Conservation (phyloP, 2,888 invertebrate species). For the Timandra comae region DNA sequence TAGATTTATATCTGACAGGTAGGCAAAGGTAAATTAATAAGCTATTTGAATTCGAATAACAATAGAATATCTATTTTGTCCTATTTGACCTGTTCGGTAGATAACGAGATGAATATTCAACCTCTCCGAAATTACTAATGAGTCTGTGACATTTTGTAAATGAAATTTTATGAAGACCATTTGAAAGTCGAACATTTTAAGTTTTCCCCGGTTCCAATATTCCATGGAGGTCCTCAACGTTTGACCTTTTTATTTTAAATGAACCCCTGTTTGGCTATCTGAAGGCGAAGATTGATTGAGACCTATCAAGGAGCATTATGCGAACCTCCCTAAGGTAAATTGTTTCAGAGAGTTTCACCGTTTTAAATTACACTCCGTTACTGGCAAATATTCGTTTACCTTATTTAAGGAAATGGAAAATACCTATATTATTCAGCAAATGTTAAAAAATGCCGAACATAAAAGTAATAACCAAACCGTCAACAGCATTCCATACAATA, state of each 20-base stretch:
- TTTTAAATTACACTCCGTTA: neutral
- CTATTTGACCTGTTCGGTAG: neutral
- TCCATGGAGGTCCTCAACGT: neutral
- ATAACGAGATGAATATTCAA: no score
- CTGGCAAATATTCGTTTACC: no score
- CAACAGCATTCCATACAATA: no score
- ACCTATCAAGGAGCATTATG: neutral
- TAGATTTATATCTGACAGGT: slow-evolving; percentile 3
- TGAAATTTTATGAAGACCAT: neutral
- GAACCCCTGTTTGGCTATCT: neutral
- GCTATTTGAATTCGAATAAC: neutral
- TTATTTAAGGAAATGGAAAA: no score
- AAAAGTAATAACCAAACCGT: no score
- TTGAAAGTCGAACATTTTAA: neutral
- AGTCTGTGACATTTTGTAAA: neutral
- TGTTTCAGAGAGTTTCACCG: neutral
- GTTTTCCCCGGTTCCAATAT: neutral
- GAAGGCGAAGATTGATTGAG: slow-evolving; percentile 1
- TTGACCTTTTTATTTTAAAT: slow-evolving; percentile 1
- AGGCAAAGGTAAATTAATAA: neutral
- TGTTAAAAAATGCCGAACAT: no score
- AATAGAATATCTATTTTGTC: neutral
- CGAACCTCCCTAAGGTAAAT: no score
- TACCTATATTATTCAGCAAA: no score
- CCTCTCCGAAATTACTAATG: slow-evolving; percentile 1